Base-by-base conservation (phyloP, 2,797 vertebrate species). In the Catostomus latipinnis region DNA sequence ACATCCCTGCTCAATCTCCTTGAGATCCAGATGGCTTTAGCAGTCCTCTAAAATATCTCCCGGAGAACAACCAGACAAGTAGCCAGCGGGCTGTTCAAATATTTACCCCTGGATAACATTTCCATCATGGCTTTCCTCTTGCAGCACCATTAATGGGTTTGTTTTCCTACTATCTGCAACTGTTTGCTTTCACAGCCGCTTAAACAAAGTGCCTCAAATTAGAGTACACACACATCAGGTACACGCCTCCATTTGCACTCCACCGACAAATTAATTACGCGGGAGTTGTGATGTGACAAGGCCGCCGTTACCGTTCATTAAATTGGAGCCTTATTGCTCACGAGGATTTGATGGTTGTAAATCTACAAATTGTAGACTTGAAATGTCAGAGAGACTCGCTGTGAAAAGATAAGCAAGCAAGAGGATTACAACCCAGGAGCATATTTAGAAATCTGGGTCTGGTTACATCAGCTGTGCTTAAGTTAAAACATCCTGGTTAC, bases 41-140 rank as follows among this genome's bases (percentile, higher is more conserved):
- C 58, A 50, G 63, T 82, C 86, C 89, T 81, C 87, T 87, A 83
- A 73, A 86, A 83, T 81, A 80, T 86, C 83, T 87, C 86, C 87
- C 85, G 78, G 84, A 86, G 87, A 88, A 89, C 71, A 54, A 85
- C 80, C 74, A 66, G 78, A 83, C 88, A 83, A n/a, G 75, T 84
- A 83, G 89, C 90, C 87, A 79, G 81, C 89, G 87, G 87, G 88
- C 88, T 91, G 88, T 90, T 92, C 89, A 93, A 93, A 94, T 92
- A 93, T 92, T 93, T 93, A 93, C 89, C 81, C 82, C 77, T n/a
- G 71, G 86, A 89, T 90, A 91, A 89, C 87, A 82, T 86, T 91
- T 90, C 88, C 88, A 89, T 84, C 8, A 53, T 76, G 76, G 82
- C 85, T 86, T 80, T 76, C 86, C 89, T 87, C 86, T 61, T 76